Base-by-base conservation (phyloP, 1,140 invertebrate species). In the Calephelis virginiensis region DNA sequence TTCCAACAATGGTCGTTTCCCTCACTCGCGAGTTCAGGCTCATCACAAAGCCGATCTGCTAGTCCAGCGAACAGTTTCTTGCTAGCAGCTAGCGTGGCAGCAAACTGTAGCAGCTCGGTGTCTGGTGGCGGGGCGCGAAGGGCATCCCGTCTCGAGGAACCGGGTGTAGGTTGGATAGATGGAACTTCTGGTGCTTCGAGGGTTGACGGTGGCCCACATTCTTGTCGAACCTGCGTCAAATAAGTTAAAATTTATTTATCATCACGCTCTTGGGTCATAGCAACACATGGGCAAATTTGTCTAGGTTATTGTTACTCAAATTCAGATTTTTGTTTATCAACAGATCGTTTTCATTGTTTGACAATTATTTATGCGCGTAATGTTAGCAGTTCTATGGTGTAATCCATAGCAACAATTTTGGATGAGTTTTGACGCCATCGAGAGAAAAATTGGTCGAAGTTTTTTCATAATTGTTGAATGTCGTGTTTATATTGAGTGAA, bases 1-100 rank as follows among this genome's bases (percentile, higher is more conserved):
- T 96, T 96, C 95, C 95, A 96, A 81, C 95, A 96, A 8, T 93
- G 92, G 14, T 92, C 92, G 14, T 92, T 92, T 61, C 93, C 92
- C 10, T 91, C 92, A 38, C 92, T 89, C 7, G 93, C 93, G 67
- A 94, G 94, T 70, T 92, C 92, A 4, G 92, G 92, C 68, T 94
- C 92, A 43, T 92, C 86, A 81, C 95, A 96, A 46, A 96, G 86
- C 47, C 92, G 92, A 78, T 96, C 95, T 1, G 95, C 94, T 6
- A 96, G 81, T 66, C 93, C 93, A 12, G 77, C 67, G 77, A 95
- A 96, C 75, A 96, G 95, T 61, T 94, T 94, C 69, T 94, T 94
- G n/a, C 93, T 95, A 69, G 93, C 92, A 12, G 92, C 91, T 49
- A 95, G 92, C 45, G 93, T 94, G 4, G 93, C 93, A 45, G 95